Percentiles rank a stretch among this genome's conserved stretches.
phyloP scores from a whole-genome alignment of 2,113 vertebrate genomes.

The Microtus pennsylvanicus region DNA sequence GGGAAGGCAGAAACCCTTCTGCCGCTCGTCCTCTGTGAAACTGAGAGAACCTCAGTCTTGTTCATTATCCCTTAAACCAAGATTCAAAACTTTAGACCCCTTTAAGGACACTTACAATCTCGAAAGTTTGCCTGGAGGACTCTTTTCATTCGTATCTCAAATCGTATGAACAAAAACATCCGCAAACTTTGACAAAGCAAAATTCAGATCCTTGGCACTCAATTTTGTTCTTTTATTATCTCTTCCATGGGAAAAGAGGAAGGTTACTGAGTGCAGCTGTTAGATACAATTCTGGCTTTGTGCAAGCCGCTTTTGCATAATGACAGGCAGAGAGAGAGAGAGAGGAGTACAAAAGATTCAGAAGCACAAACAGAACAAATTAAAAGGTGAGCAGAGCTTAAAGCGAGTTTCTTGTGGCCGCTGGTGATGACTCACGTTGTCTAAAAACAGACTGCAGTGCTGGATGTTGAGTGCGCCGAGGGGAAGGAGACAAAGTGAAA shows the following conservation, averaged over 20 bases:
- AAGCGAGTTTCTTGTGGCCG: neutral
- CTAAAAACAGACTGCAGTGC: neutral
- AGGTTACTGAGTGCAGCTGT: neutral
- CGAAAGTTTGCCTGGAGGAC: neutral
- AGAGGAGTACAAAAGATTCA: neutral
- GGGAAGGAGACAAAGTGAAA: neutral
- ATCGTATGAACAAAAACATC: neutral
- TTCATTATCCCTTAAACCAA: neutral
- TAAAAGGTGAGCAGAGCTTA: neutral
- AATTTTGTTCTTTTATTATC: constrained; percentile 67
- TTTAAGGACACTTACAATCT: neutral
- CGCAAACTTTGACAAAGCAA: too few relatives aligned
- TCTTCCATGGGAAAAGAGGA: constrained; percentile 49
- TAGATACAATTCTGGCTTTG: neutral
- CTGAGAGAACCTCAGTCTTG: neutral
- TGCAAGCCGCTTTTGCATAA: constrained; percentile 4
- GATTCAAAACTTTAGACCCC: neutral
- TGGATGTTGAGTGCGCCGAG: neutral
- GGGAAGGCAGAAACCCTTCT: neutral
- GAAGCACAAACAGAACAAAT: constrained; percentile 29
- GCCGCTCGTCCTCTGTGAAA: neutral
- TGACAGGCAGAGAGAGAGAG: constrained; percentile 12
- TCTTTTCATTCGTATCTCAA: constrained; percentile 9
- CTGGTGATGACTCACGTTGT: neutral
- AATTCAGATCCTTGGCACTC: neutral